Base-by-base conservation (phyloP, 1,140 invertebrate species). In the Probaryconus sp. region DNA sequence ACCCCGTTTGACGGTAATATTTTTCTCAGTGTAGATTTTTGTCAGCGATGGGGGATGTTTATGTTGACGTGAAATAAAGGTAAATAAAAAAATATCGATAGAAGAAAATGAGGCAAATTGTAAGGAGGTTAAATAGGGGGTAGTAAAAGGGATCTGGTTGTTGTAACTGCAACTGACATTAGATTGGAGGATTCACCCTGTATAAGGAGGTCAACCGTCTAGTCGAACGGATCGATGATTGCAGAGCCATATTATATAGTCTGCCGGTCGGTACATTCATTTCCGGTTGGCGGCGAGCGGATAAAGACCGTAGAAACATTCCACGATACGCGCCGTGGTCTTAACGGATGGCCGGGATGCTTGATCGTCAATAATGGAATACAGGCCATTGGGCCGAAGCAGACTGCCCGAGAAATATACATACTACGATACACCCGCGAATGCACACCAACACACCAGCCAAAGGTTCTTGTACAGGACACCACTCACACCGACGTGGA, bases 201-300 rank as follows among this genome's bases (percentile, higher is more conserved):
- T 73, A 70, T 69, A 77, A 73, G 65, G 65, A 77, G 76, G 70
- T 77, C 76, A 77, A 70, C 55, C 70, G 76, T 77, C 70, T 73
- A 67, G 67, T 74, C 61, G 55, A 69, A 58, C 47, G 70, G 76
- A 77, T 77, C 76, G 70, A 77, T 77, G 76, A 26, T 65, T 68
- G 71, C 67, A 75, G 65, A 75, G 63, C 50, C 61, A 67, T 70
- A 72, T 72, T 72, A 72, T 71, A 74, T 65, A 69, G 75, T 73
- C 69, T 70, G 55, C 40, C 55, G 65, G 69, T 58, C 56, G 75
- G 70, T 69, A 67, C 60, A 70, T 77, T 72, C 42, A 70, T 77
- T 77, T 77, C 75, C 75, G 75, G 75, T 77, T 70, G 55, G 60
- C 50, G 60, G 60, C 70, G 40, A 47, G 47, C 51, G 68, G 45